Base-by-base conservation (phyloP, 2,888 invertebrate genomes). In the Epirrhoe alternata region DNA sequence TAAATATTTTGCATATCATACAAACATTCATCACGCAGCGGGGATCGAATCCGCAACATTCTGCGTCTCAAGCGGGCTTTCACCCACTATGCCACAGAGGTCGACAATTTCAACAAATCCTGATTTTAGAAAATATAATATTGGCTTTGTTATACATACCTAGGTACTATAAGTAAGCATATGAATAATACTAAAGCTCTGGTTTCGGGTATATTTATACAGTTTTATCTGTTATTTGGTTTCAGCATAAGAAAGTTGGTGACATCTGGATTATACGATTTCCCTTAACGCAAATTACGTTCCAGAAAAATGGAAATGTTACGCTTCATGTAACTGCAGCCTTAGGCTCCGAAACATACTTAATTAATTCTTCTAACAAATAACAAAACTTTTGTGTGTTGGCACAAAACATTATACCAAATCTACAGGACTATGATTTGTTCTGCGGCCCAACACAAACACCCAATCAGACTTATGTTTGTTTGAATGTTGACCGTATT, bases 321-420 rank as follows among this genome's bases (percentile, higher is more conserved):
- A 42, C 12, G 38, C 38, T 12, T 10, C 38, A 1, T 42, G 38
- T 42, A 42, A 38, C 38, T 50, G 38, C 12, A 35, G 35, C 58
- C 35, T 58, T 7, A 49, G 60, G 64, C 64, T 68, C 66, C 66
- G 54, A 68, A 74, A 74, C 74, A 68, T 72, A 12, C 38, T 42
- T 42, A 72, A 72, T 74, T 74, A 74, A 74, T 74, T 74, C 70
- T 72, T 72, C 69, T 69, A 64, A 68, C 74, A 69, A 74, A 72
- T 64, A 69, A 72, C 53, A 65, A 51, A 71, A 72, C 63, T 73
- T 70, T 65, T 42, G 63, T 75, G 75, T 77, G 80, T 82, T 77
- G 72, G 76, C 75, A 74, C 62, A 75, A 78, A 77, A 78, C 77
- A 77, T 81, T 80, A 81, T 61, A 69, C 66, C 70, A 72, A 69